Evolutionary conservation across 2,113 vertebrate species (phyloP), one percentile per base, ranked within the genome.

Genomic region (Silurus meridionalis): DNA sequence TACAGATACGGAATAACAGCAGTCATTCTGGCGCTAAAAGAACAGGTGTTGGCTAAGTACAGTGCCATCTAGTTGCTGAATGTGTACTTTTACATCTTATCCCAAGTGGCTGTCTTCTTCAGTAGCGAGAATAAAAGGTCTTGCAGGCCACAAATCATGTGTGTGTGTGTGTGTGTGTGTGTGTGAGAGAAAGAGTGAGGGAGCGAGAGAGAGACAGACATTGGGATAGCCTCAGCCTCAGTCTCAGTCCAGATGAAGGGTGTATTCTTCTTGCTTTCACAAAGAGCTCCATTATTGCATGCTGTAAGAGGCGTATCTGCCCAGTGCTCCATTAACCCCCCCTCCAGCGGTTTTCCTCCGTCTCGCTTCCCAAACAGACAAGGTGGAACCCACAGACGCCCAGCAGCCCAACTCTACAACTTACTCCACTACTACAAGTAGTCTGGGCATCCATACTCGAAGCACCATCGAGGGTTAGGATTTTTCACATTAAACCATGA

Each of bases 181-280:
- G 61, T 80, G 50, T 87, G 86, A 74, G 86, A 57, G 83, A 23
- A 58, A 66, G 79, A 61, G 66, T 23, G 60, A 25, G 28, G 6
- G 83, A 50, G 52, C 17, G 83, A 88, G 37, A 61, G 71, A 60
- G 37, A 53, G 86, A 83, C 80, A 78, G 37, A 82, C 85, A 80
- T 75, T 77, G 88, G 86, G 90, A 90, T 83, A 84, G 88, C 85
- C 89, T 88, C 83, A 84, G 88, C 85, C 89, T 88, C 83, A 87
- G 88, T 88, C 77, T 89, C 86, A 87, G 84, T 87, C 58, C 58
- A 88, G 82, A 91, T 90, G 88, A 90, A 92, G 86, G 91, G 88
- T 90, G 89, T 90, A 87, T 92, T 93, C 92, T 91, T 92, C 89
- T 89, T 69, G 83, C 83, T 77, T 90, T 89, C 83, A 92, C 92